Evolutionary conservation across 2,888 invertebrate species (phyloP), one percentile per base, ranked within the genome.

Genomic region (Heliconius hortense): DNA sequence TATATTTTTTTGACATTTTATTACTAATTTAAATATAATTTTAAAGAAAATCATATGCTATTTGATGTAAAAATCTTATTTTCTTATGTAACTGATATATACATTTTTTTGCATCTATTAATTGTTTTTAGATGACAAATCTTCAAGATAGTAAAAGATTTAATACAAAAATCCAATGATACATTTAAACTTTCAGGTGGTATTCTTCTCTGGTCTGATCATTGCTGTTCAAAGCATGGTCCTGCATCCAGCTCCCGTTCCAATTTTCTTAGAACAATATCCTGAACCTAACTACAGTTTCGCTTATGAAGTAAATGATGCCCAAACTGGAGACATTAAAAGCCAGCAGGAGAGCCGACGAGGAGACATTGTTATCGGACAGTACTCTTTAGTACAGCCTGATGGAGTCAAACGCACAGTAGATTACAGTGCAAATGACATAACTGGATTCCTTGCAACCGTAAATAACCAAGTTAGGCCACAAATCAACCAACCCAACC

Each of bases 391-490:
- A 26, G 82, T 91, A 1, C 95, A 95, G 79, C 92, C 95, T 74
- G 95, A 95, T 85, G 95, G 95, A 10, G 83, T 94, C 1, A 87
- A 89, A 78, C 92, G 95, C 80, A 94, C 90, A 7, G 95, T 95
- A 2, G 94, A 95, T 75, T 95, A 95, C 82, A 91, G 90, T 81
- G 94, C 95, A 63, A 94, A 95, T 82, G 92, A 94, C 35, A 84
- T 91, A 59, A 89, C 91, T 64, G 95, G 95, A 1, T 95, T 95
- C 83, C 90, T 90, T 79, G 95, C 95, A 39, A 92, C 93, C 7
- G 94, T 95, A 1, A 93, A 90, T 80, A 93, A 93, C 79, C 88
- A 92, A 74, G 79, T 48, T n/a, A 75, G 74, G 39, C 72, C 72
- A 31, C 88, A 92, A 75, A 76, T 66, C 53, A 76, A 76, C 48